Percentiles rank a stretch among this genome's conserved stretches.
These are phyloP conservation scores for Furcula furcula DNA, from an alignment of 2,888 invertebrate genomes.

Conservation along the genomic window DNA sequence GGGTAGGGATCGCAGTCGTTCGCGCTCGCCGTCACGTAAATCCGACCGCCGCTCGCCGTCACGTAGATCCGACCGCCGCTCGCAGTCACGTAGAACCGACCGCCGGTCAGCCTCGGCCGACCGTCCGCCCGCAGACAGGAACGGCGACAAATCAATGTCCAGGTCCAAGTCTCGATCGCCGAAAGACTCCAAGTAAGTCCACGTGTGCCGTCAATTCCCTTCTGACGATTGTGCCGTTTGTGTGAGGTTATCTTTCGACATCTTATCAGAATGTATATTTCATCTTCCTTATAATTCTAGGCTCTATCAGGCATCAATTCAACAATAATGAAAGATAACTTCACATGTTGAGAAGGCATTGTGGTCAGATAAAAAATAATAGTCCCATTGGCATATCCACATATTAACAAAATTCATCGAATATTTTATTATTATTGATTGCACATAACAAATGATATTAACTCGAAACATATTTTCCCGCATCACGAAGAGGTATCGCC, in stretches of 20 bases:
- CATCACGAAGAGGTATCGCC: conserved; percentile 56
- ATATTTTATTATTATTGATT: conserved; percentile 48
- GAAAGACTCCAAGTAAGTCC: conserved; percentile 60
- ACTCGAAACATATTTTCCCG: conserved; percentile 60
- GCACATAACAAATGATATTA: conserved; percentile 57
- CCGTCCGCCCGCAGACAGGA: conserved; percentile 38
- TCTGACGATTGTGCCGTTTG: conserved; percentile 44
- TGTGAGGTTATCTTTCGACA: conserved; percentile 41
- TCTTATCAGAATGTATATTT: not conserved
- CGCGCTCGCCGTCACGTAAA: conserved; percentile 52
- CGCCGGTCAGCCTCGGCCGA: conserved; percentile 36
- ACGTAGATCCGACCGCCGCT: conserved; percentile 47
- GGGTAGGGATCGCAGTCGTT: conserved; percentile 67
- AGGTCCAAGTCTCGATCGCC: conserved; percentile 78
- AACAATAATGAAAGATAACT: conserved; percentile 44
- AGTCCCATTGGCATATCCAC: conserved; percentile 40
- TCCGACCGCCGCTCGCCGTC: conserved; percentile 56
- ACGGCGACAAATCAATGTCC: conserved; percentile 49
- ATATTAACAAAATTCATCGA: conserved; percentile 41
- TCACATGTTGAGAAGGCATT: conserved; percentile 37
- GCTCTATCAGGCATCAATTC: too few relatives aligned
- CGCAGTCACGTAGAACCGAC: conserved; percentile 29
- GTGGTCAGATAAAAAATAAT: conserved; percentile 42
- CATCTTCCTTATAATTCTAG: too few relatives aligned
- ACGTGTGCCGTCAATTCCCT: conserved; percentile 53